Base-by-base conservation (phyloP, 2,888 invertebrate genomes). In the Eurois occulta region DNA sequence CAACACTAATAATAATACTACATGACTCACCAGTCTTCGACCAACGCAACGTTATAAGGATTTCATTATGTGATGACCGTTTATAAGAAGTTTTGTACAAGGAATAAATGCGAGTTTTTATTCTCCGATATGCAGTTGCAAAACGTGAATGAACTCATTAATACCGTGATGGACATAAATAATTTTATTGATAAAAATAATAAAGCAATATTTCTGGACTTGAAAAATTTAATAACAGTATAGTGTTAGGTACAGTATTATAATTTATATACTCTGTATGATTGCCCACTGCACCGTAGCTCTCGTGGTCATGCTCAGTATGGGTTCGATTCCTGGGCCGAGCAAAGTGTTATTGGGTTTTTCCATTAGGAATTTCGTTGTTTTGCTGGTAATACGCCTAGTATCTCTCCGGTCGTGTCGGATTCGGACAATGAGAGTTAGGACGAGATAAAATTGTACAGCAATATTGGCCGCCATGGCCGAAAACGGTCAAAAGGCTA, bases 131-230 rank as follows among this genome's bases (percentile, higher is more conserved):
- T 70, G 11, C 32, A 46, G 62, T 65, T 60, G 85, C 76, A 78
- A 77, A 85, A 85, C 58, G 83, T 83, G 52, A 78, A 75, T 38
- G 79, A 46, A 60, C 86, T 66, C 75, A 78, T 82, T 75, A 62
- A 62, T 62, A 62, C 28, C 41, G 58, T 46, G n/a, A 43, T 52
- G 35, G 28, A 21, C 64, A 70, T 77, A 55, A 46, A 66, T 80
- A 35, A 65, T 75, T 41, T 35, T 66, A 32, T 35, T 66, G 77
- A 85, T 85, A 67, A 84, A 83, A 69, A 62, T 43, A 7, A 58
- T 66, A 71, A 55, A 46, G n/a, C 21, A 28, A 4, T 35, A 32
- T 18, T 58, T 74, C 28, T 81, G 7, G 38, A 28, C 16, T 68
- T 43, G 28, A 52, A 43, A 70, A 43, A n/a, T n/a, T n/a, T 77